Conservation (phyloP, 2,797 vertebrate genomes). For the Octomys mimax region DNA sequence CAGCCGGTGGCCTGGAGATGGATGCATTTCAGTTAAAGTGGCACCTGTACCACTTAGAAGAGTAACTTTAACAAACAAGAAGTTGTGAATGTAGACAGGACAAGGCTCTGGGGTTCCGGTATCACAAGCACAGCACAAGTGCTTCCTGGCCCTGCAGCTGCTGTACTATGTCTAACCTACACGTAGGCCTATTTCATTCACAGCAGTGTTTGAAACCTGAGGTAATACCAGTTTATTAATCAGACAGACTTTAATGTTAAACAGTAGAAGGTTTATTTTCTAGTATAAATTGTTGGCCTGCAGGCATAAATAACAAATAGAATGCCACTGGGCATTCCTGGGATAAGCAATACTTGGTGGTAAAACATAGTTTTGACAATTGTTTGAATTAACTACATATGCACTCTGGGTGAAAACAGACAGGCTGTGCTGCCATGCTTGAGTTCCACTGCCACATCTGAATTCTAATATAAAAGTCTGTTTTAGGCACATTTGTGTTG, state of each 20-base stretch:
- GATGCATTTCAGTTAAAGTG: conserved; percentile 30
- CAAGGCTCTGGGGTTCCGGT: conserved; percentile 61
- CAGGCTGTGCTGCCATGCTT: neutral
- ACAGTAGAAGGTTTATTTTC: conserved; percentile 60
- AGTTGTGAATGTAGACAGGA: conserved; percentile 62
- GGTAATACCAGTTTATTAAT: conserved; percentile 66
- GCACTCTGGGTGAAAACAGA: neutral
- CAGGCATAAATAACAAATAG: conserved; percentile 63
- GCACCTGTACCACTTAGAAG: conserved; percentile 59
- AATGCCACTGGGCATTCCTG: neutral
- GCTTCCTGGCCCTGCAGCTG: conserved; percentile 58
- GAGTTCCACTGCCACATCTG: neutral
- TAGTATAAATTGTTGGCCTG: conserved; percentile 60
- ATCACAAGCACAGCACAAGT: conserved; percentile 57
- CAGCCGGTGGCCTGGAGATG: neutral
- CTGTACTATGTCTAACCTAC: conserved; percentile 3
- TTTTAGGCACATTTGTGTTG: neutral
- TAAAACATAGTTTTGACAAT: conserved; percentile 40
- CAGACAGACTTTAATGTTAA: conserved; percentile 71
- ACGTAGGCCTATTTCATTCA: conserved; percentile 8
- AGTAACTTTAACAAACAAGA: conserved; percentile 54
- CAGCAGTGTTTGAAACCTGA: conserved; percentile 41
- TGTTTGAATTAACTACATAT: neutral
- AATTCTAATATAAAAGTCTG: neutral
- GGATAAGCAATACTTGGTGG: conserved; percentile 22